phyloP scores from a whole-genome alignment of 2,888 invertebrate species.

The Alitta virens region DNA sequence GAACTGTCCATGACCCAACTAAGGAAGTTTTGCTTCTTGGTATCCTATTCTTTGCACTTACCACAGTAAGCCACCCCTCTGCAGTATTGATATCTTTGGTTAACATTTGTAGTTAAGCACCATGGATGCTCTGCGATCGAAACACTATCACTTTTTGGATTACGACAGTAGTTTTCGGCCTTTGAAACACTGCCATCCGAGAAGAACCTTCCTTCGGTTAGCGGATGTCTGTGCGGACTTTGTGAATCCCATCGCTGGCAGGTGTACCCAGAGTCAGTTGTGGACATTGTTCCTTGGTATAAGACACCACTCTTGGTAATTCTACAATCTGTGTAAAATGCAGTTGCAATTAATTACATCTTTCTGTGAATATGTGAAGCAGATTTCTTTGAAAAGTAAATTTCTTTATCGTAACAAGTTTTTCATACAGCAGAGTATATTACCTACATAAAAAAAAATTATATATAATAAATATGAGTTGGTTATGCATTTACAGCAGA shows the following conservation, averaged over 20 bases:
- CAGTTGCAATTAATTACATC: too few relatives aligned
- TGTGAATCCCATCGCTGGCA: slow-evolving; percentile 17
- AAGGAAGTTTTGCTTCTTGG: too few relatives aligned
- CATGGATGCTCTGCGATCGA: slow-evolving; percentile 1
- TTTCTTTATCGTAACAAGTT: too few relatives aligned
- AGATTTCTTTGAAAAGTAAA: too few relatives aligned
- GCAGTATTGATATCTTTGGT: slow-evolving; percentile 5
- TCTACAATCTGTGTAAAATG: slow-evolving; percentile 1
- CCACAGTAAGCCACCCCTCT: slow-evolving; percentile 1
- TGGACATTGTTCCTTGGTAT: neutral
- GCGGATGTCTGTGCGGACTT: slow-evolving; percentile 6
- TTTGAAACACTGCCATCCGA: neutral
- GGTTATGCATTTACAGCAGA: too few relatives aligned
- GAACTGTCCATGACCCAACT: too few relatives aligned
- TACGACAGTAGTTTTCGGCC: slow-evolving; percentile 12
- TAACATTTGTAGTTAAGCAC: slow-evolving; percentile 10
- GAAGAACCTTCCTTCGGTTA: neutral
- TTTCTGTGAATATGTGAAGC: too few relatives aligned
- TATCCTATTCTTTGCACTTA: too few relatives aligned
- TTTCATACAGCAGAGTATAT: too few relatives aligned
- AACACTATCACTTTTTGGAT: neutral
- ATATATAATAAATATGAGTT: too few relatives aligned
- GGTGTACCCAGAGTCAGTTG: neutral
- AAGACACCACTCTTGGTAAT: neutral
- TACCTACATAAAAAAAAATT: too few relatives aligned